These are phyloP conservation scores for Sterna hirundo DNA, from an alignment of 2,113 vertebrate genomes.

Conservation along the genomic window DNA sequence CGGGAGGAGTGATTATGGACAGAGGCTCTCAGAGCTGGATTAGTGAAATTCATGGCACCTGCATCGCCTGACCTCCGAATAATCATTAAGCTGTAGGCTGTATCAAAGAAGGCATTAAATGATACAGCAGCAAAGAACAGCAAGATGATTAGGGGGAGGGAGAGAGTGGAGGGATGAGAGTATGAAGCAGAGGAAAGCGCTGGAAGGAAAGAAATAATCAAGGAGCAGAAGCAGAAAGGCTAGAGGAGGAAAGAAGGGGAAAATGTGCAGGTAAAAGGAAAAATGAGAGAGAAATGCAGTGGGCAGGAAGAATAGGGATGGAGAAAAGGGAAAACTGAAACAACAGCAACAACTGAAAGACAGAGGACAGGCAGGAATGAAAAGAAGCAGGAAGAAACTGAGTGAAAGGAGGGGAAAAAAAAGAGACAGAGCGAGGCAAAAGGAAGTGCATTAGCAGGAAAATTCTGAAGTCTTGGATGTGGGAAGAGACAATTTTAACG, in stretches of 20 bases:
- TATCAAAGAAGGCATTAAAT: conserved; percentile 82
- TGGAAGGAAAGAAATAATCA: neutral
- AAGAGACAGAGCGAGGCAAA: neutral
- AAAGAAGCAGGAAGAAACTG: neutral
- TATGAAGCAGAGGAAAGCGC: neutral
- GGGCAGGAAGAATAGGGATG: neutral
- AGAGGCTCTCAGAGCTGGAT: conserved; percentile 77
- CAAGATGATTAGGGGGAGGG: conserved; percentile 40
- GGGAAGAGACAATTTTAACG: conserved; percentile 12
- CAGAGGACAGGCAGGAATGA: neutral
- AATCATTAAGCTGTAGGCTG: conserved; percentile 79
- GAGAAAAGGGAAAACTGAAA: neutral
- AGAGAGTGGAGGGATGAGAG: neutral
- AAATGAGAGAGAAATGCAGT: neutral
- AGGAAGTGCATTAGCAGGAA: neutral
- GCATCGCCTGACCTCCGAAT: conserved; percentile 77
- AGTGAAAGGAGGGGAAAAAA: neutral
- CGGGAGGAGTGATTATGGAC: conserved; percentile 72
- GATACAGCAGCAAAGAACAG: conserved; percentile 66
- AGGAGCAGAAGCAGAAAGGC: neutral
- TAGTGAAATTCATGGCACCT: conserved; percentile 76
- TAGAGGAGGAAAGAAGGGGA: neutral
- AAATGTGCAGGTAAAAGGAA: neutral
- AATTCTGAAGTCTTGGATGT: neutral
- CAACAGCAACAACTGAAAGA: neutral